These are phyloP conservation scores for Sakesphorus luctuosus DNA, from an alignment of 2,113 vertebrate species.

Conservation along the genomic window DNA sequence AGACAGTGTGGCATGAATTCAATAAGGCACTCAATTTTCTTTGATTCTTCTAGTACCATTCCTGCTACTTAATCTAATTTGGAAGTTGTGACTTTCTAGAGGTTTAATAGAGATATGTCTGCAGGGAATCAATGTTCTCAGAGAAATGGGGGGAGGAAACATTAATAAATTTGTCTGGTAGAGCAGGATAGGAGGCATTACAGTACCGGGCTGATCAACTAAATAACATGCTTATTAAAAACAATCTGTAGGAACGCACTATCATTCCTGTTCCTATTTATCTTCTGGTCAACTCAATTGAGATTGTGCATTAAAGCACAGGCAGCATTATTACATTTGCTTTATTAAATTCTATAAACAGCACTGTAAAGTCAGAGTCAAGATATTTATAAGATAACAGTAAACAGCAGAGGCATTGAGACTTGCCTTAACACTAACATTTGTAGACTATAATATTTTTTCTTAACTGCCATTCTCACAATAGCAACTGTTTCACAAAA, in stretches of 20 bases:
- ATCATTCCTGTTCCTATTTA: constrained; percentile 76
- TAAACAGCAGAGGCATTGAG: background rate
- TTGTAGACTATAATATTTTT: background rate
- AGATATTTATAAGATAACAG: constrained; percentile 74
- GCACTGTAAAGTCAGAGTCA: constrained; percentile 67
- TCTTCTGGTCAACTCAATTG: constrained; percentile 74
- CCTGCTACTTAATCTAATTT: constrained; percentile 75
- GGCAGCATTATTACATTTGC: constrained; percentile 70
- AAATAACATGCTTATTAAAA: constrained; percentile 79
- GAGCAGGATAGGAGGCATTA: constrained; percentile 64
- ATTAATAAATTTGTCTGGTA: constrained; percentile 76
- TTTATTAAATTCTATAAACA: constrained; percentile 77
- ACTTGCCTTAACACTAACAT: constrained; percentile 41
- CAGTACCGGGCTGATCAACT: constrained; percentile 65
- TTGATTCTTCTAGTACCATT: constrained; percentile 71
- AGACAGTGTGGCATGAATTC: constrained; percentile 77
- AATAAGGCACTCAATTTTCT: constrained; percentile 76
- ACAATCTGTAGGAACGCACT: constrained; percentile 70
- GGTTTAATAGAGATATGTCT: constrained; percentile 77
- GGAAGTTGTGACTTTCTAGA: constrained; percentile 78
- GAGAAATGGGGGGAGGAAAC: constrained; percentile 33
- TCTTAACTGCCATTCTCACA: constrained; percentile 28
- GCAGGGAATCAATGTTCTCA: constrained; percentile 73
- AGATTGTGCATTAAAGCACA: constrained; percentile 69
- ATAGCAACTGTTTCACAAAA: background rate